A percentile compares a stretch with the other conserved stretches of the same genome.
These are phyloP conservation scores for Kryptolebias ocellatus DNA, from an alignment of 2,797 vertebrate species.

Conservation along the genomic window DNA sequence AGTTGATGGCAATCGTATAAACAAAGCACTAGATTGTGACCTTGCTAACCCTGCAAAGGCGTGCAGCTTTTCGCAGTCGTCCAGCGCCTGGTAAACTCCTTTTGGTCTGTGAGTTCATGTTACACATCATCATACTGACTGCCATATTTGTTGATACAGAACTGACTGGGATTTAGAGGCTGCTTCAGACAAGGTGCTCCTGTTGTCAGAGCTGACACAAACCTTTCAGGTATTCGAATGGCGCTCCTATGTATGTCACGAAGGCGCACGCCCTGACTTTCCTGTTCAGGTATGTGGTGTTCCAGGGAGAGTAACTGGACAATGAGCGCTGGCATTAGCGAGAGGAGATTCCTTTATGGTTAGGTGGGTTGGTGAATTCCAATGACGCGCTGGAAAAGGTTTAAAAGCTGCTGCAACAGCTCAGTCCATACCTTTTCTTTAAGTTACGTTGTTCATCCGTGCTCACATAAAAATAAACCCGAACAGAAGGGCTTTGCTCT, in stretches of 20 bases:
- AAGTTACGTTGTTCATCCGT: constrained; percentile 7
- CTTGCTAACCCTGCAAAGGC: constrained; percentile 9
- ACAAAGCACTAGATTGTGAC: not conserved
- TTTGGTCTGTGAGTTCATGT: constrained; percentile 51
- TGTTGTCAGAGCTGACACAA: not conserved
- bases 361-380: not conserved
- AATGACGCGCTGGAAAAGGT: constrained; percentile 3
- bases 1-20: not conserved
- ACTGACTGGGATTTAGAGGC: constrained; percentile 26
- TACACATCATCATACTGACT: constrained; percentile 30
- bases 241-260: not conserved
- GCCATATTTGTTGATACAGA: constrained; percentile 25
- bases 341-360: not conserved
- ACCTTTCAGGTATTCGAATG: constrained; percentile 9
- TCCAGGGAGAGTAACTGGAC: constrained; percentile 2
- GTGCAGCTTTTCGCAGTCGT: constrained; percentile 31
- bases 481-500: constrained; percentile 14
- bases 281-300: constrained; percentile 14
- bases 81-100: constrained; percentile 52
- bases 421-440: not conserved
- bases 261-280: constrained; percentile 10
- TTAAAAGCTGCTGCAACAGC: not conserved
- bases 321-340: too few relatives aligned
- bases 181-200: constrained; percentile 3
- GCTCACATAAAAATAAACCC: not conserved